These are phyloP conservation scores for Lindbergichthys nudifrons DNA, from an alignment of 2,797 vertebrate genomes.

Conservation along the genomic window DNA sequence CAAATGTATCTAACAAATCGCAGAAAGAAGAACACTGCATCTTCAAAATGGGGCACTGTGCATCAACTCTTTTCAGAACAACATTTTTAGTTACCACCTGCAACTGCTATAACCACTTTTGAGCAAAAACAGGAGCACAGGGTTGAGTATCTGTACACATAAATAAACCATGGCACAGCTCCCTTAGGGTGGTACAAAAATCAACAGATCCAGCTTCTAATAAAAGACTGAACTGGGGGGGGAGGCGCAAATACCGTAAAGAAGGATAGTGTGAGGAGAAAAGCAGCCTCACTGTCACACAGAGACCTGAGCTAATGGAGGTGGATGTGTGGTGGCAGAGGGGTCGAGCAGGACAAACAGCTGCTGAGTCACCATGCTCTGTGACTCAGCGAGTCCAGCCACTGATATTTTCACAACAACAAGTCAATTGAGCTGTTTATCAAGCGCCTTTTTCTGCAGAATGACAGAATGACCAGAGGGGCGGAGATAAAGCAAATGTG, in stretches of 20 bases:
- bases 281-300: slow-evolving; percentile 6
- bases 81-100: slow-evolving; percentile 29
- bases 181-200: background rate
- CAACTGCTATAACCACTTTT: slow-evolving; percentile 9
- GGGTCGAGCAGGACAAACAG: slow-evolving; percentile 28
- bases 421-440: slow-evolving; percentile 22
- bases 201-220: slow-evolving; percentile 31
- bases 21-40: background rate
- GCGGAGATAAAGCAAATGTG: slow-evolving; percentile 10
- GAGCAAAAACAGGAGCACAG: background rate
- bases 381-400: slow-evolving; percentile 63
- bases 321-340: slow-evolving; percentile 6
- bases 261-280: background rate
- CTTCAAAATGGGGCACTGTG: slow-evolving; percentile 14
- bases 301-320: slow-evolving; percentile 19
- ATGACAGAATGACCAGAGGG: slow-evolving; percentile 10
- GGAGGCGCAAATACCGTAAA: background rate
- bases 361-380: slow-evolving; percentile 59
- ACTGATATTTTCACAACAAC: slow-evolving; percentile 36
- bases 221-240: slow-evolving; percentile 31
- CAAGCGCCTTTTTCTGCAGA: background rate
- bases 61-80: slow-evolving; percentile 37
- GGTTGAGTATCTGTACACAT: slow-evolving; percentile 19
- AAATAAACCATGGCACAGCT: slow-evolving; percentile 39
- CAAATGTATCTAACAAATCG: slow-evolving; percentile 27